phyloP scores from a whole-genome alignment of 1,140 invertebrate species.

The Pogonus chalceus region DNA sequence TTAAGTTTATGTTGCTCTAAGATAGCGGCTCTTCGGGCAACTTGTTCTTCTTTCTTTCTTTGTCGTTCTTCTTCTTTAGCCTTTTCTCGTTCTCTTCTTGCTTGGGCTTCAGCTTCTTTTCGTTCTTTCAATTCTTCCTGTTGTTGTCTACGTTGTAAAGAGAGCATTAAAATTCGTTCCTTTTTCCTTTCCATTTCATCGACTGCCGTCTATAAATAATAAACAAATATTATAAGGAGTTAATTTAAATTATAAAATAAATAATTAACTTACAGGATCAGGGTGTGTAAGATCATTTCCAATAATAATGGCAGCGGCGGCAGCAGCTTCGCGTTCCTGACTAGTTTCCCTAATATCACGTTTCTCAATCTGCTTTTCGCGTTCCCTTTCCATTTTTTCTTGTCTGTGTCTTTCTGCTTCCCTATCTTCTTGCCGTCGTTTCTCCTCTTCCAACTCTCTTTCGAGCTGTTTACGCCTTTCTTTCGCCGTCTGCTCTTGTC shows the following conservation, averaged over 20 bases:
- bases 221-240: constrained; percentile 7
- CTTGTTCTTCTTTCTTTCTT: constrained; percentile 85
- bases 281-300: constrained; percentile 53
- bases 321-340: constrained; percentile 36
- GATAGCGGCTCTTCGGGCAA: constrained; percentile 72
- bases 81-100: constrained; percentile 66
- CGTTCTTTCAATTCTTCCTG: constrained; percentile 77
- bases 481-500: constrained; percentile 20
- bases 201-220: constrained; percentile 51
- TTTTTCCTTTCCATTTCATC: constrained; percentile 87
- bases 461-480: constrained; percentile 23
- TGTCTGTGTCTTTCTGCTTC: constrained; percentile 34
- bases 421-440: constrained; percentile 31
- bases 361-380: constrained; percentile 35
- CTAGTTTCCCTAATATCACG: constrained; percentile 40
- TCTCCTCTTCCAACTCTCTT: constrained; percentile 36
- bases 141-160: constrained; percentile 74
- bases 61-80: constrained; percentile 74
- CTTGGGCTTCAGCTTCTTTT: constrained; percentile 76
- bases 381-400: constrained; percentile 33
- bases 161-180: constrained; percentile 76
- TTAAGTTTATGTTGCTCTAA: constrained; percentile 91
- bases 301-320: constrained; percentile 54
- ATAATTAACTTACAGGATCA: constrained; percentile 49
- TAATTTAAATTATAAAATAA: constrained; percentile 10